phyloP scores from a whole-genome alignment of 2,113 vertebrate genomes.

The Brachirus orientalis region DNA sequence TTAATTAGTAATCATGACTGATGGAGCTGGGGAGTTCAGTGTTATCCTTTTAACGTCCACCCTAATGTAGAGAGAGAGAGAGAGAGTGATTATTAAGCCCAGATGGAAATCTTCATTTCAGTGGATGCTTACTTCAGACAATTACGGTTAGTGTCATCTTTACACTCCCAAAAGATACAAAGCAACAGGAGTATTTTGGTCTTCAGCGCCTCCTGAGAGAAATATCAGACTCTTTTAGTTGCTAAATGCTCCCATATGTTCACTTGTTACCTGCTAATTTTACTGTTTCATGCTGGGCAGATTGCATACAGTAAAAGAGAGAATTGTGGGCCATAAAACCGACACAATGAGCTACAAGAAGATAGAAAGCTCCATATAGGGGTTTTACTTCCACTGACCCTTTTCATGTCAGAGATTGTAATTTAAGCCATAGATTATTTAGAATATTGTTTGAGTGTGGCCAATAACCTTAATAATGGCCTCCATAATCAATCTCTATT shows the following conservation, averaged over 20 bases:
- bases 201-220: background rate
- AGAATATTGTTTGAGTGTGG: too few species aligned
- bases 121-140: background rate
- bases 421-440: too few species aligned
- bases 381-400: too few species aligned
- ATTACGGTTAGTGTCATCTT: background rate
- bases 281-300: background rate
- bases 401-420: too few species aligned
- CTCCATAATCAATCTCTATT: too few species aligned
- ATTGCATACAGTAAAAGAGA: background rate
- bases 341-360: too few species aligned
- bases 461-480: too few species aligned
- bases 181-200: background rate
- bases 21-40: background rate
- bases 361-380: too few species aligned
- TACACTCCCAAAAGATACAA: background rate
- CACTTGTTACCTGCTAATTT: background rate
- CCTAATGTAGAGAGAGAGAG: too few species aligned
- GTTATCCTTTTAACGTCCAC: background rate
- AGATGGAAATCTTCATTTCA: background rate
- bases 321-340: too few species aligned
- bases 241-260: conserved; percentile 6
- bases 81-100: background rate
- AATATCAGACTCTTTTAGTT: background rate
- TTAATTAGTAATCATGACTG: too few species aligned